Evolutionary conservation across 2,797 vertebrate genomes (phyloP).

Genomic region (Pachyuromys duprasi): DNA sequence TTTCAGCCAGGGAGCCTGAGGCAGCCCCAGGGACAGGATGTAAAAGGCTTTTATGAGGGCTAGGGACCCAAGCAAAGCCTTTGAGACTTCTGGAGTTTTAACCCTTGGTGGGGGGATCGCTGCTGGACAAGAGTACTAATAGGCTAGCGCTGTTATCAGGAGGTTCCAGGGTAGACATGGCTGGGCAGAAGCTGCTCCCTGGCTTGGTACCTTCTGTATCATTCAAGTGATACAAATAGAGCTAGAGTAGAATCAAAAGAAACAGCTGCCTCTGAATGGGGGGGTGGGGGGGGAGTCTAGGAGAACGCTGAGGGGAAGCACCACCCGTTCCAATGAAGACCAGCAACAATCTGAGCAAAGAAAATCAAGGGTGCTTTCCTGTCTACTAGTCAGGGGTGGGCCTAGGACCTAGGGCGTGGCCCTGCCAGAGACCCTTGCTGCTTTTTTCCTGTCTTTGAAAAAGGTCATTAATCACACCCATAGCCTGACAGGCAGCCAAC

Average conservation of each 20-base stretch:
- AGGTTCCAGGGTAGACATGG: not conserved
- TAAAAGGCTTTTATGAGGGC: slow-evolving; percentile 59
- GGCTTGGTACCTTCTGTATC: not conserved
- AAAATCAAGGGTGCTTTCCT: not conserved
- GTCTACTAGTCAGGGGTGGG: not conserved
- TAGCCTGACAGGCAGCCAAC: not conserved
- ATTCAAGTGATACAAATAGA: not conserved
- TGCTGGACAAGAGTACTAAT: not conserved
- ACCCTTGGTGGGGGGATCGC: slow-evolving; percentile 49
- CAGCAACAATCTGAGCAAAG: not conserved
- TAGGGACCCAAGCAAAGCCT: not conserved
- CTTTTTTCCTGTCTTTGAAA: slow-evolving; percentile 48
- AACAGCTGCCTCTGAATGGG: not conserved
- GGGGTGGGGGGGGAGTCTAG: not conserved
- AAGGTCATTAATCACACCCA: slow-evolving; percentile 56
- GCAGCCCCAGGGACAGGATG: slow-evolving; percentile 62
- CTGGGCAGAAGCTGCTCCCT: not conserved
- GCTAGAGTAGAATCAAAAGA: not conserved
- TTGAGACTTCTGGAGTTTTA: slow-evolving; percentile 54
- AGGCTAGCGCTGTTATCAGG: not conserved
- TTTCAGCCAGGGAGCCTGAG: slow-evolving; percentile 72
- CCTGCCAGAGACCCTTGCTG: not conserved
- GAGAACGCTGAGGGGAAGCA: not conserved
- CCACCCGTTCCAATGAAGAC: not conserved
- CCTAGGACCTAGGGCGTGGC: not conserved